Base-by-base conservation (phyloP, 2,888 invertebrate species). In the Odontocerum albicorne region DNA sequence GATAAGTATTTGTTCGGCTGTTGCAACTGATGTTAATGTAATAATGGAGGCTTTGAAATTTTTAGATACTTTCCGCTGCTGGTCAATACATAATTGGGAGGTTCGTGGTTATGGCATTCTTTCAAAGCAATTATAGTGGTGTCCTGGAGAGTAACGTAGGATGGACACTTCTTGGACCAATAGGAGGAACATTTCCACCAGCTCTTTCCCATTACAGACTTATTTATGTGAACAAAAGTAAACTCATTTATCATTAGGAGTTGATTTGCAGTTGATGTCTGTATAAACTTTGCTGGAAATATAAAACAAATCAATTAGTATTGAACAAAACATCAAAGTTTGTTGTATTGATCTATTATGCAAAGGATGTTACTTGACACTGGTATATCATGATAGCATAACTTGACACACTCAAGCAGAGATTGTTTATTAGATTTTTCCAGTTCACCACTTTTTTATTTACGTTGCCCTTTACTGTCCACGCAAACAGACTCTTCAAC, bases 181-280 rank as follows among this genome's bases (percentile, higher is more conserved):
- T 17, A 39, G 6, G 49, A 49, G 12, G 49, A 49, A 12, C 49
- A 49, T 16, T 22, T 27, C 49, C 49, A 49, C 8, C 12, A 31
- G 6, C 8, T n/a, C n/a, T 17, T 45, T 6, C 12, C 19, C 15
- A 21, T 12, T n/a, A 7, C 21, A 6, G 17, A 27, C 13, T 19
- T 13, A n/a, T 16, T 8, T 3, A 12, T 27, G 3, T 10, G 12
- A 12, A 39, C 33, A 39, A 19, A 49, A 1, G 49, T 49, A 19
- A 20, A 49, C 2, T 27, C 17, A 17, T 39, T 17, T 12, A 49
- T 3, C 49, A 49, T 49, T 17, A 49, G 39, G 7, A 49, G 31
- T 12, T 7, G 15, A n/a, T 31, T 38, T 6, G 35, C 49, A 2
- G 13, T 12, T 7, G 7, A 16, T 31, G 49, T 49, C 7, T 38